A percentile compares a stretch with the other conserved stretches of the same genome.
phyloP scores from a whole-genome alignment of 2,888 invertebrate genomes.

The Meteorus cinctellus region DNA sequence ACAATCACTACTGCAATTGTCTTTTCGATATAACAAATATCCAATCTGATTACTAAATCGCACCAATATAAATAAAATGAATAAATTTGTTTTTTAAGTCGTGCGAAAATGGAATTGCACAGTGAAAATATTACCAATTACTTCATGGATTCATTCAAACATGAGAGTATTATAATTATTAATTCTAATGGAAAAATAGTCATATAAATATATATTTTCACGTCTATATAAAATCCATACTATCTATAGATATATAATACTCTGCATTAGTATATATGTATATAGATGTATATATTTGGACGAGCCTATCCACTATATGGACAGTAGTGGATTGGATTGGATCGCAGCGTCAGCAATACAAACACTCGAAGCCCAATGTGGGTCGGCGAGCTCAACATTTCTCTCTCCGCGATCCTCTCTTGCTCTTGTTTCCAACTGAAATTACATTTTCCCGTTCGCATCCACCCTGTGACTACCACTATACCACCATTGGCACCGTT shows the following conservation, averaged over 20 bases:
- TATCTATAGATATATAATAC: slow-evolving; percentile 9
- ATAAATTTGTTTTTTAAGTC: too few species aligned
- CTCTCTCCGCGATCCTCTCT: slow-evolving; percentile 47
- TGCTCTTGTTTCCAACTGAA: slow-evolving; percentile 71
- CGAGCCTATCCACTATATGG: slow-evolving; percentile 54
- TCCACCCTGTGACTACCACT: slow-evolving; percentile 33
- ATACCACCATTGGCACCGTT: slow-evolving; percentile 29
- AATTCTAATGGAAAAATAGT: background rate
- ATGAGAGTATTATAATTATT: too few species aligned
- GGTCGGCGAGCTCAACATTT: slow-evolving; percentile 59
- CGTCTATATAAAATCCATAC: background rate
- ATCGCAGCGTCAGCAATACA: slow-evolving; percentile 73
- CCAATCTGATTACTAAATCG: too few species aligned
- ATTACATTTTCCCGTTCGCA: slow-evolving; percentile 66
- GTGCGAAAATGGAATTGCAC: too few species aligned
- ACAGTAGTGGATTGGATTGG: slow-evolving; percentile 70
- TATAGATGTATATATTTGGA: slow-evolving; percentile 42
- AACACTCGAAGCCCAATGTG: slow-evolving; percentile 72
- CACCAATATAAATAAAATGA: too few species aligned
- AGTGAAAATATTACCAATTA: too few species aligned
- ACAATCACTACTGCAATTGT: too few species aligned
- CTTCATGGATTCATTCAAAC: too few species aligned
- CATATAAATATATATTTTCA: slow-evolving; percentile 1
- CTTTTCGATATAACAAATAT: too few species aligned
- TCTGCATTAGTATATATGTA: slow-evolving; percentile 31